A percentile compares a stretch with the other conserved stretches of the same genome.
phyloP scores from a whole-genome alignment of 2,113 vertebrate genomes.

The Phalacrocorax aristotelis region DNA sequence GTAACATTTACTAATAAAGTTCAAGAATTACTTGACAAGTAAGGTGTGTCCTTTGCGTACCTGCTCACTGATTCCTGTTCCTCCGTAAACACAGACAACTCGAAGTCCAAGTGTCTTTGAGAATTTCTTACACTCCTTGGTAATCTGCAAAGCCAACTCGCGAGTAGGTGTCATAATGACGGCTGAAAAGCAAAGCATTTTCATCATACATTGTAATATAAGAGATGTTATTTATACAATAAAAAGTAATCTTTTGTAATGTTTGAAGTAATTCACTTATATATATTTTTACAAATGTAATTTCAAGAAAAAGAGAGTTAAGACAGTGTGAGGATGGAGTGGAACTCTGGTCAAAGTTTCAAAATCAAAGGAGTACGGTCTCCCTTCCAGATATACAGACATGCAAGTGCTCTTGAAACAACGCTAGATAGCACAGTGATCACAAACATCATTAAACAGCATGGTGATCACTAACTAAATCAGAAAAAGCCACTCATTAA shows the following conservation, averaged over 20 bases:
- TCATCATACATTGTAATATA: neutral
- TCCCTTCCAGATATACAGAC: neutral
- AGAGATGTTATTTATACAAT: neutral
- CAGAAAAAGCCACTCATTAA: neutral
- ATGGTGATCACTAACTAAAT: neutral
- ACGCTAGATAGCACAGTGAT: neutral
- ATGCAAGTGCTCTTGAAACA: neutral
- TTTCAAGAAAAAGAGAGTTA: neutral
- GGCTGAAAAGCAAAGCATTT: conserved; percentile 75
- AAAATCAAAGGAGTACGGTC: neutral
- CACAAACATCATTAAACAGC: neutral
- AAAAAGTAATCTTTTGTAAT: neutral
- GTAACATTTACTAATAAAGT: neutral
- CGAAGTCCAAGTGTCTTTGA: conserved; percentile 91
- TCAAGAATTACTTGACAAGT: neutral
- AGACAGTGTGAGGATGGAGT: neutral
- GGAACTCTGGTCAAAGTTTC: neutral
- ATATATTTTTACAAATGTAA: neutral
- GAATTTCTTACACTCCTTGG: conserved; percentile 99
- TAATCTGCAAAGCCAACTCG: conserved; percentile 96
- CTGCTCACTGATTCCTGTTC: conserved; percentile 99
- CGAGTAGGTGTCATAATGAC: conserved; percentile 98
- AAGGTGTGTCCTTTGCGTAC: conserved; percentile 53
- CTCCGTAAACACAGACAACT: conserved; percentile 98
- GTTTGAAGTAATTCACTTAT: neutral